Base-by-base conservation (phyloP, 2,113 vertebrate species). In the Kryptolebias marmoratus region DNA sequence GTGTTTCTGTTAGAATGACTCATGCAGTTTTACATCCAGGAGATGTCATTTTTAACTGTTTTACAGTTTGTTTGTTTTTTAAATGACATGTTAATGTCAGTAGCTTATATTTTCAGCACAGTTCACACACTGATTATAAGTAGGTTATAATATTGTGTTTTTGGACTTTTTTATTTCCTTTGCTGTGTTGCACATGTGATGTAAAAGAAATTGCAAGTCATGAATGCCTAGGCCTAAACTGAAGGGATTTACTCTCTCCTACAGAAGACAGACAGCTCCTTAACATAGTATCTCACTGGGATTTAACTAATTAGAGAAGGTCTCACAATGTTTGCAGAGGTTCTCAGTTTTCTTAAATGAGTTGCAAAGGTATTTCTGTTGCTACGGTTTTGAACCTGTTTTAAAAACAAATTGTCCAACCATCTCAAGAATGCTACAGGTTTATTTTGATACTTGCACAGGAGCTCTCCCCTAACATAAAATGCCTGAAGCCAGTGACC, bases 1-100 rank as follows among this genome's bases (percentile, higher is more conserved):
- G 52, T n/a, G 53, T 68, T 60, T 52, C 44, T 77, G 71, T 77
- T 56, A 39, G 22, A 11, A 9, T 82, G 75, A 83, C 57, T 81
- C 81, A 71, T 67, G 11, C 30, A 65, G 44, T 57, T 60, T 18
- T 54, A 45, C 72, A 59, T 30, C 52, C n/a, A 68, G 58, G 30
- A 69, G 60, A 63, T 69, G 36, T 31, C 7, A 42, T 16, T 62
- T 65, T 59, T 68, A 57, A 30, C 49, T 65, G 22, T 47, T 5
- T 3, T 3, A 28, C 42, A 15, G 13, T 64, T 61, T 0, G 15
- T 22, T 22, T 22, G 50, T 55, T 50, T 56, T 13, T 11, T 31
- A 11, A 53, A 50, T 59, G 57, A 62, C 58, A 61, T 57, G 74
- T 72, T 52, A 65, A 63, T 62, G 47, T 48, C 11, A 18, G 15